Conservation (phyloP, 1,140 invertebrate genomes). For the Drosophila dunni region DNA sequence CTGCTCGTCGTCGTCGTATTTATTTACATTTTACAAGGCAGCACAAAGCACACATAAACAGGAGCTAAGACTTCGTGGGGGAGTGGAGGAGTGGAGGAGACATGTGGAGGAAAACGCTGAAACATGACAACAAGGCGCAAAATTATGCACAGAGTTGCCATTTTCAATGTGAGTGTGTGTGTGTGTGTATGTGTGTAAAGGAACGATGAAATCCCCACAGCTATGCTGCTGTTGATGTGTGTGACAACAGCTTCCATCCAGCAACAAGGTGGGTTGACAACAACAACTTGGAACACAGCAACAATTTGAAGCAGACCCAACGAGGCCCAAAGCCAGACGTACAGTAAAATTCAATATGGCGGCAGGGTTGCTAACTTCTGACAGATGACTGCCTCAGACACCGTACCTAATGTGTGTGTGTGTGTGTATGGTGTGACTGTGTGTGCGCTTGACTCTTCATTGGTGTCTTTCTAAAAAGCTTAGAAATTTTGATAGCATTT, state of each 20-base stretch:
- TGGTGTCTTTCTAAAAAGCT: slow-evolving; percentile 21
- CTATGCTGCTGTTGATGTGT: slow-evolving; percentile 62
- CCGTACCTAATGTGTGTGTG: slow-evolving; percentile 7
- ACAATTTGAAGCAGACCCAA: slow-evolving; percentile 25
- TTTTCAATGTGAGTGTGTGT: slow-evolving; percentile 32
- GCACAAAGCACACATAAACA: slow-evolving; percentile 52
- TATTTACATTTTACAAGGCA: slow-evolving; percentile 80
- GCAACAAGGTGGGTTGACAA: slow-evolving; percentile 72
- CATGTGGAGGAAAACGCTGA: slow-evolving; percentile 21
- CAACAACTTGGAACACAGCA: not conserved
- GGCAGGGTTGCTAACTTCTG: slow-evolving; percentile 75
- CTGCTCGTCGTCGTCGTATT: slow-evolving; percentile 63
- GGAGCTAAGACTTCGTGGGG: slow-evolving; percentile 14
- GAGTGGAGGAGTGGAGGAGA: slow-evolving; percentile 25
- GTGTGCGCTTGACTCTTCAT: slow-evolving; percentile 14
- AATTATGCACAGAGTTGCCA: slow-evolving; percentile 81
- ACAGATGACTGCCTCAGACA: slow-evolving; percentile 66
- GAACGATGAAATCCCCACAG: slow-evolving; percentile 67
- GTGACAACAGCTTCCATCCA: slow-evolving; percentile 54
- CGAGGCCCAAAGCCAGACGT: slow-evolving; percentile 42
- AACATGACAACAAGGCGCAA: slow-evolving; percentile 79
- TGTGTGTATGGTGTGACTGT: not conserved
- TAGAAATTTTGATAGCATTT: slow-evolving; percentile 45
- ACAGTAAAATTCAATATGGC: slow-evolving; percentile 76
- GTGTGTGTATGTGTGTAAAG: slow-evolving; percentile 44